Evolutionary conservation across 1,140 invertebrate genomes (phyloP), one percentile per base, ranked within the genome.

Genomic region (Saxidomus purpurata): DNA sequence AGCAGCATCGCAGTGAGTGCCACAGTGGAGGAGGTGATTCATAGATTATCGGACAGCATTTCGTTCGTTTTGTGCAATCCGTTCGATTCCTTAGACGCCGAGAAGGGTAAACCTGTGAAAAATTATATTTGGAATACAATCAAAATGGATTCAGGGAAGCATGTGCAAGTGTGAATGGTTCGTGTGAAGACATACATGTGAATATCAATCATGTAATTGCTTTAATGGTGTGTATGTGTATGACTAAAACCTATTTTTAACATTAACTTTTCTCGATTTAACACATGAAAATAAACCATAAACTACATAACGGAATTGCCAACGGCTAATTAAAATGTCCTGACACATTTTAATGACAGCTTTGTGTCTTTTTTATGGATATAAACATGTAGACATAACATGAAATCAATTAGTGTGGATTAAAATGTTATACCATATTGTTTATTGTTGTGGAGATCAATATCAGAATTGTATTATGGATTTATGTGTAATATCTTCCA

Each of bases 1-100:
- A 85, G 40, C 83, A 52, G 83, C 31, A 17, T 28, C 49, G 25
- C 25, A 49, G 31, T 8, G 83, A 31, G 22, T 49, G 28, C 40
- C 28, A 43, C 9, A 36, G 40, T 25, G 22, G 36, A 31, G n/a
- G 34, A 31, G 55, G 81, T 83, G 81, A 83, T 69, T 83, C 81
- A 74, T 28, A 69, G 63, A 85, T 74, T 85, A 85, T 85, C 40
- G 67, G 81, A 34, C 63, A 76, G n/a, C 36, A 9, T 79, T 36
- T 79, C 17, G 47, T 79, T 79, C 55, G 19, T 36, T 34, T 79
- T 22, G 43, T 28, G 31, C 31, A 19, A 79, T 55, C 31, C 55
- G 31, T 79, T 79, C 55, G 31, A 9, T 79, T 55, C 28, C n/a
- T n/a, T n/a, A n/a, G n/a, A n/a, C n/a, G n/a, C 22, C 11, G 67